Conservation (phyloP, 2,797 vertebrate species). For the Chelon auratus region DNA sequence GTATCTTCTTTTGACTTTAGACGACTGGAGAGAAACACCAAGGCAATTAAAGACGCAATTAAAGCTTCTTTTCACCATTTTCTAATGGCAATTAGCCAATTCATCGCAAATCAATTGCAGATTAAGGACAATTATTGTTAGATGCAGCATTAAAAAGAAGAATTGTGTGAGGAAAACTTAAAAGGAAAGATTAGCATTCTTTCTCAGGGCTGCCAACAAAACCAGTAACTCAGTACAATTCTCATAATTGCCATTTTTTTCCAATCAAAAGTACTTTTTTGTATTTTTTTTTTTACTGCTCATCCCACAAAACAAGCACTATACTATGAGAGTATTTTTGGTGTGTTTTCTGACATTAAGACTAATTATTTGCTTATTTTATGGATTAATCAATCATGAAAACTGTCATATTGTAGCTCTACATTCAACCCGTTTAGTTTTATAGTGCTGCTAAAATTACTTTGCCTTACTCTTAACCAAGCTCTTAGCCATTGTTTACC, state of each 20-base stretch:
- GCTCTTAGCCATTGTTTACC: slow-evolving; percentile 1
- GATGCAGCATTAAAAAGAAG: background rate
- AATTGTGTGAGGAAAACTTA: slow-evolving; percentile 8
- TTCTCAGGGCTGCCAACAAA: slow-evolving; percentile 6
- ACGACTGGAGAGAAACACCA: slow-evolving; percentile 4
- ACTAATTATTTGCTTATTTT: background rate
- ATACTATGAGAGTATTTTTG: too few relatives aligned
- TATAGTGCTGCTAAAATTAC: slow-evolving; percentile 1
- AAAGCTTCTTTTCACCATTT: slow-evolving; percentile 5
- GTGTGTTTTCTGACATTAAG: background rate
- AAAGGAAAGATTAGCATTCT: slow-evolving; percentile 7
- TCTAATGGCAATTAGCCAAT: background rate
- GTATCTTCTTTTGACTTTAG: background rate
- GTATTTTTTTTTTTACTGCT: too few relatives aligned
- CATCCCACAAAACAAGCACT: too few relatives aligned
- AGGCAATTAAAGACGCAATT: slow-evolving; percentile 5
- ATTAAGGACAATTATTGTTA: slow-evolving; percentile 12
- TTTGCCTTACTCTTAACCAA: slow-evolving; percentile 16
- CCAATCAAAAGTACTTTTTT: background rate
- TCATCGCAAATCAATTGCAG: slow-evolving; percentile 18
- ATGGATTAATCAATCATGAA: background rate
- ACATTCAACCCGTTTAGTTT: background rate
- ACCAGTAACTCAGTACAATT: background rate
- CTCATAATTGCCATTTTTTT: background rate
- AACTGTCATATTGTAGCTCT: background rate